Evolutionary conservation across 1,140 invertebrate species (phyloP).

Genomic region (Acromyrmex charruanus): DNA sequence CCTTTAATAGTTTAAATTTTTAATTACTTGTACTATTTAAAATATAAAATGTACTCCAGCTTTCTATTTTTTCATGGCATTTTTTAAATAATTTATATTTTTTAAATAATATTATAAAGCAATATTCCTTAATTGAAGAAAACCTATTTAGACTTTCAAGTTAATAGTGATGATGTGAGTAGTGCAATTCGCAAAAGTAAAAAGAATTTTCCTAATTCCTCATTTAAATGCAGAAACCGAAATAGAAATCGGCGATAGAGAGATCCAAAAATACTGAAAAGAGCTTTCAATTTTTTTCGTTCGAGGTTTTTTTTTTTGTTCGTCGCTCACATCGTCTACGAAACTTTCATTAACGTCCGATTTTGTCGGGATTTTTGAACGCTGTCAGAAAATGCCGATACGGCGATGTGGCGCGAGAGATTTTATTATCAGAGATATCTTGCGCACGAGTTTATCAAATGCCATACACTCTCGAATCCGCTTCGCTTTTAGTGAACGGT

Average conservation of each 20-base stretch:
- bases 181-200: background rate
- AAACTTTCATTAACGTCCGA: conserved; percentile 50
- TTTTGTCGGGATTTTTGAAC: conserved; percentile 41
- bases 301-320: background rate
- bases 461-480: conserved; percentile 1
- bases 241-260: background rate
- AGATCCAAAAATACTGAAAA: conserved; percentile 6
- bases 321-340: conserved; percentile 2
- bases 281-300: conserved; percentile 1
- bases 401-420: conserved; percentile 9
- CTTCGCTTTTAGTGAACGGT: conserved; percentile 9
- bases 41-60: background rate
- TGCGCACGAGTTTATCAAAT: conserved; percentile 29
- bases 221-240: background rate
- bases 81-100: background rate
- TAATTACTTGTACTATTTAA: background rate
- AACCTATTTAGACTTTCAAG: background rate
- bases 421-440: conserved; percentile 51
- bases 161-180: background rate
- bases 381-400: conserved; percentile 50
- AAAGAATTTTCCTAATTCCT: conserved; percentile 1
- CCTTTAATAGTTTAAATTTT: background rate
- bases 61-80: background rate
- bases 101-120: background rate
- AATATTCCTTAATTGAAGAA: conserved; percentile 17